Evolutionary conservation across 2,888 invertebrate genomes (phyloP).

Genomic region (Troides aeacus): DNA sequence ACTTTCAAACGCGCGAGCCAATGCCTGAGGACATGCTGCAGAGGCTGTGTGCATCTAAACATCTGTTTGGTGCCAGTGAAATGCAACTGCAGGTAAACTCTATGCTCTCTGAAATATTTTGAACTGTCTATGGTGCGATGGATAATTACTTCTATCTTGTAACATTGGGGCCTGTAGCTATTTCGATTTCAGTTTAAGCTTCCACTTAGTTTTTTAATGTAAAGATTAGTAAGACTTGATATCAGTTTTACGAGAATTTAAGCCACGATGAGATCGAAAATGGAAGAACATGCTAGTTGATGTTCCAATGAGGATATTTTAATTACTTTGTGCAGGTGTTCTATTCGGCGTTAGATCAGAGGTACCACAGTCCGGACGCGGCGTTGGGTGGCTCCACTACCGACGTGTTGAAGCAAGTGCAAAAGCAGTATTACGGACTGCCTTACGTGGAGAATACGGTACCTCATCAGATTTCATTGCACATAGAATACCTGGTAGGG

Average conservation of each 20-base stretch:
- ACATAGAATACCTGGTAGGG: too few species aligned
- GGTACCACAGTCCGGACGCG: conserved; percentile 86
- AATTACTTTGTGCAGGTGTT: conserved; percentile 81
- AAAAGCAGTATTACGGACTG: conserved; percentile 90
- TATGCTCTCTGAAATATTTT: background rate
- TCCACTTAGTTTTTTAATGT: too few species aligned
- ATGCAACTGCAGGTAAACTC: conserved; percentile 86
- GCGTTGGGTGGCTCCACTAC: conserved; percentile 80
- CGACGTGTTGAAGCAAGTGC: conserved; percentile 86
- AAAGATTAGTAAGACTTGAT: too few species aligned
- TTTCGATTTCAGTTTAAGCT: too few species aligned
- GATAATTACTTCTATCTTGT: too few species aligned
- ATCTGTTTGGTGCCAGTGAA: conserved; percentile 93
- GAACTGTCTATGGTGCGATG: too few species aligned
- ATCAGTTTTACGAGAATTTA: too few species aligned
- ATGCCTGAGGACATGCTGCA: conserved; percentile 88
- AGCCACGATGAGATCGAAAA: too few species aligned
- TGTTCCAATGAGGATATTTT: too few species aligned
- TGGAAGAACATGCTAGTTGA: too few species aligned
- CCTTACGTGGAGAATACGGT: conserved; percentile 94
- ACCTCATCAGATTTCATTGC: conserved; percentile 13
- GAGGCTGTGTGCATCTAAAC: conserved; percentile 90
- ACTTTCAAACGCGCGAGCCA: conserved; percentile 92
- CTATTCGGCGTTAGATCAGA: conserved; percentile 95
- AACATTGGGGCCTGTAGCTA: too few species aligned